Base-by-base conservation (phyloP, 1,140 invertebrate genomes). In the Drosophila truncata region DNA sequence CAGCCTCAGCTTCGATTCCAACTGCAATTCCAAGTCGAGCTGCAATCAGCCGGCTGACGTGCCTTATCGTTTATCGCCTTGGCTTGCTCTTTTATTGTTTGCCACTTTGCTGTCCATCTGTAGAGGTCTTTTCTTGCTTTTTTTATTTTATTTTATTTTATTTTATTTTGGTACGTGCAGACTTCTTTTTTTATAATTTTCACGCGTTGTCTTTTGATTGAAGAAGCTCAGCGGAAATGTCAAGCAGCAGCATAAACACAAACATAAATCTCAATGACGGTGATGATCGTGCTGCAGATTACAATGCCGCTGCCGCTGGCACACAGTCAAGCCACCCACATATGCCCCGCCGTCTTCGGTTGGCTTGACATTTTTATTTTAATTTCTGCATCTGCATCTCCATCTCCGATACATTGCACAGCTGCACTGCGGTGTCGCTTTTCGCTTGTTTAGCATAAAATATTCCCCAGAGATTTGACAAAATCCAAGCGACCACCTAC, bases 251-350 rank as follows among this genome's bases (percentile, higher is more conserved):
- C 84, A 84, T 79, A 90, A 87, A 78, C 71, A 88, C 61, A 87
- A 80, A 71, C 84, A 87, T 90, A 87, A 87, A 88, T 87, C 84
- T 87, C 78, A 87, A 87, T 87, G 79, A 80, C 71, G 61, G 65
- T 73, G 61, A 64, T 67, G 66, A 79, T 78, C 61, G 84, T 65
- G 58, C 69, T 61, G 54, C 77, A 70, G 78, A 72, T 72, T 71
- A 71, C 79, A 73, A 69, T 81, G 64, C 39, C 55, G 57, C 39
- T 49, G 57, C 29, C 44, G 42, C 42, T 64, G 78, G 63, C 64
- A 49, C 62, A 77, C 80, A 46, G 18, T 65, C 59, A 67, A 71
- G 29, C 84, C 84, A 87, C 83, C 83, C 84, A 87, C 82, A 87
- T 72, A 16, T 60, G 50, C 55, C 50, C 69, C 52, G 49, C 50